Percentiles rank a stretch among this genome's conserved stretches.
These are phyloP conservation scores for Panurus biarmicus DNA, from an alignment of 2,113 vertebrate genomes.

Conservation along the genomic window DNA sequence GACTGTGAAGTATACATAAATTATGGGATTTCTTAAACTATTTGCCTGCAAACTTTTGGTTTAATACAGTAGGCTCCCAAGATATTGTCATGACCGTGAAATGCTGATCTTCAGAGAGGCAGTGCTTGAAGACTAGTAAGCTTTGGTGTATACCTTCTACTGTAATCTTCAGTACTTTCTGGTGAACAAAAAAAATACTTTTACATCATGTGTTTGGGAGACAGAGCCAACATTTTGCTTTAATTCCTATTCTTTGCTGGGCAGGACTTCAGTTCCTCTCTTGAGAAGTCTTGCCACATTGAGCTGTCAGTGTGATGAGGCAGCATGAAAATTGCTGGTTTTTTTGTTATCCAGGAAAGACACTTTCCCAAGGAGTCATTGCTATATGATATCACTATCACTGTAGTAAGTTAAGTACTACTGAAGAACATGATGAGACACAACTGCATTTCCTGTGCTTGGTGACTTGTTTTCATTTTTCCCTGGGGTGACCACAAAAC, in stretches of 20 bases:
- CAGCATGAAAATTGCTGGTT: not conserved
- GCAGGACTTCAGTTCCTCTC: not conserved
- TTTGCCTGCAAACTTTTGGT: not conserved
- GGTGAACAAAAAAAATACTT: not conserved
- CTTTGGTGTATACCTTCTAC: not conserved
- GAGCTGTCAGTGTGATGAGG: not conserved
- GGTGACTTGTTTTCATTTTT: not conserved
- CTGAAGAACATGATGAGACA: not conserved
- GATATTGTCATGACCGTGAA: not conserved
- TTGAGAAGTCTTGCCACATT: not conserved
- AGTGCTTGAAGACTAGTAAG: not conserved
- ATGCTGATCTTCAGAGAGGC: not conserved
- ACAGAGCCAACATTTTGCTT: not conserved
- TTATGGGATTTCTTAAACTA: not conserved
- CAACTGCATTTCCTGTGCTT: not conserved
- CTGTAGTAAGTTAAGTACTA: not conserved
- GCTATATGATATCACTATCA: not conserved
- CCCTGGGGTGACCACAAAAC: not conserved
- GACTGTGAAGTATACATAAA: not conserved
- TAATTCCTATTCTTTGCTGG: not conserved
- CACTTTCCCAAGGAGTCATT: not conserved
- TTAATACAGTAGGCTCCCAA: not conserved
- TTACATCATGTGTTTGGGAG: not conserved
- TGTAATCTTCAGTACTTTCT: not conserved
- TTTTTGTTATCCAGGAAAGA: not conserved